phyloP scores from a whole-genome alignment of 2,888 invertebrate genomes.

The Spilarctia lutea region DNA sequence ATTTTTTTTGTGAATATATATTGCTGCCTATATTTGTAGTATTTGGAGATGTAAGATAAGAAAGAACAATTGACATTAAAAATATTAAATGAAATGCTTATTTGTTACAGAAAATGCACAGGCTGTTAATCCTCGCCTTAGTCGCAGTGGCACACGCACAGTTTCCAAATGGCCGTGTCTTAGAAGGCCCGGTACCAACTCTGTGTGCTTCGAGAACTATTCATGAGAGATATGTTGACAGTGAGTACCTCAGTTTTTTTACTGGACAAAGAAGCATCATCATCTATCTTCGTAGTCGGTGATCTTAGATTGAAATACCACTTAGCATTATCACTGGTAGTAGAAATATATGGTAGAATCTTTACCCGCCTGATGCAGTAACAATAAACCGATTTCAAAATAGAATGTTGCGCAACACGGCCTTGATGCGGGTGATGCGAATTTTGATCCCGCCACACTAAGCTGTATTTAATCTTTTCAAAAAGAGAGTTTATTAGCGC shows the following conservation, averaged over 20 bases:
- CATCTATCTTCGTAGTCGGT: neutral
- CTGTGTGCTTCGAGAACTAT: conserved; percentile 91
- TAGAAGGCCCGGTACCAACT: conserved; percentile 92
- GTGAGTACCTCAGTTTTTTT: conserved; percentile 80
- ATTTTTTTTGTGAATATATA: too few relatives aligned
- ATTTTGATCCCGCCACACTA: neutral
- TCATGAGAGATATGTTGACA: conserved; percentile 90
- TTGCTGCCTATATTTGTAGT: too few relatives aligned
- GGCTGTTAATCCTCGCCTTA: conserved; percentile 61
- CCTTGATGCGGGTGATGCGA: neutral
- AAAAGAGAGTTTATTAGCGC: neutral
- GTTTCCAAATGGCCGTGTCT: conserved; percentile 91
- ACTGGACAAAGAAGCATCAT: neutral
- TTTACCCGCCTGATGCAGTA: neutral
- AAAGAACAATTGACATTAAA: neutral
- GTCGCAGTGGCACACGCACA: conserved; percentile 85
- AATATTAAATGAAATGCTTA: neutral
- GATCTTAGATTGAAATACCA: neutral
- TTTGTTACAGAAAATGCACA: conserved; percentile 76
- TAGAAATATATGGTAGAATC: neutral
- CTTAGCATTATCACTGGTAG: neutral
- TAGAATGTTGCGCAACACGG: neutral
- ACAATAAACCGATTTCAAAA: neutral
- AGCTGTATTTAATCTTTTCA: neutral
- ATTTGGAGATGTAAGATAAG: neutral